These are phyloP conservation scores for Cylas formicarius DNA, from an alignment of 1,140 invertebrate species.

Conservation along the genomic window DNA sequence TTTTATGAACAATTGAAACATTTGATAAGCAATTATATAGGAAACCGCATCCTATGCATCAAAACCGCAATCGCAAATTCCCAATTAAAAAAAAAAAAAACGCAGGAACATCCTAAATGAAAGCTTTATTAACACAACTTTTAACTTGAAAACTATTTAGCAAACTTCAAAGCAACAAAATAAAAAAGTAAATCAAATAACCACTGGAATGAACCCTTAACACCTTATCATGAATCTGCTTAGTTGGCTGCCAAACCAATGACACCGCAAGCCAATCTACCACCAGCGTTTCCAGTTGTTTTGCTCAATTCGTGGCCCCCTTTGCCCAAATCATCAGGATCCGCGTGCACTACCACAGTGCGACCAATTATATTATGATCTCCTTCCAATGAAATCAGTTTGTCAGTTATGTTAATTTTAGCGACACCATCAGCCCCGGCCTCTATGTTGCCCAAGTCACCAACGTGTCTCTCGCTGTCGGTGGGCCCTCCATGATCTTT, in stretches of 20 bases:
- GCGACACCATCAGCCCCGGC: constrained; percentile 66
- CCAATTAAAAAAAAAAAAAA: too few species aligned
- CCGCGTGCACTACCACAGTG: constrained; percentile 86
- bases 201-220: too few species aligned
- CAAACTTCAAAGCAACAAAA: too few species aligned
- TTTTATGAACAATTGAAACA: too few species aligned
- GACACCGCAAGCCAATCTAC: constrained; percentile 92
- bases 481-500: constrained; percentile 80
- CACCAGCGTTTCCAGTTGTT: constrained; percentile 96
- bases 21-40: too few species aligned
- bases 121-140: too few species aligned
- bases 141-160: too few species aligned
- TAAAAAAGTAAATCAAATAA: too few species aligned
- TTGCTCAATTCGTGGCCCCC: constrained; percentile 91
- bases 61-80: too few species aligned
- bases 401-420: constrained; percentile 70
- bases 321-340: constrained; percentile 88
- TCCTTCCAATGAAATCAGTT: constrained; percentile 65
- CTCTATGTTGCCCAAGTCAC: constrained; percentile 87
- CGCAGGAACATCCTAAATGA: too few species aligned
- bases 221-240: too few species aligned
- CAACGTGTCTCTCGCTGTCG: constrained; percentile 70
- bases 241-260: constrained; percentile 89
- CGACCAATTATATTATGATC: constrained; percentile 77
- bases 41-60: too few species aligned